Evolutionary conservation across 2,797 vertebrate species (phyloP).

Genomic region (Toxotes lorentzi): DNA sequence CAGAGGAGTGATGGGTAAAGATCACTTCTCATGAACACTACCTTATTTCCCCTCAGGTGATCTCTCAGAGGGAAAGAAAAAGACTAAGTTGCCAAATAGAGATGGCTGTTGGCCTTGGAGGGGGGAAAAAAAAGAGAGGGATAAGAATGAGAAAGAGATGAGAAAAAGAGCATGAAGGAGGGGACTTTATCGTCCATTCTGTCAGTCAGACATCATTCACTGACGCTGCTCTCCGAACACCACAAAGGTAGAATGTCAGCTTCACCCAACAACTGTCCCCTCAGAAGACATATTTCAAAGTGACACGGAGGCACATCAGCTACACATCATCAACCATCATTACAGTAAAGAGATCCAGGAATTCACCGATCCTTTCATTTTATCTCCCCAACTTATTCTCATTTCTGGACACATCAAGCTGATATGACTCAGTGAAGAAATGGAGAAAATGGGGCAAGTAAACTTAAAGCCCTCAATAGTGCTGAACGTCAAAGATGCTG

Average conservation of each 20-base stretch:
- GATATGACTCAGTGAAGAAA: conserved; percentile 19
- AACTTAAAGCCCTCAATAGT: conserved; percentile 40
- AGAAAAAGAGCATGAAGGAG: conserved; percentile 31
- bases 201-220: conserved; percentile 50
- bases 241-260: conserved; percentile 8
- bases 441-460: conserved; percentile 32
- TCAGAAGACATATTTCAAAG: conserved; percentile 56
- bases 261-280: conserved; percentile 29
- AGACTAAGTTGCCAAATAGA: conserved; percentile 42
- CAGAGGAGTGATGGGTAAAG: conserved; percentile 73
- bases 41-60: conserved; percentile 69
- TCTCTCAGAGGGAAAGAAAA: conserved; percentile 35
- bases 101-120: conserved; percentile 32
- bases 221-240: neutral
- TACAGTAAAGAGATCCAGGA: conserved; percentile 48
- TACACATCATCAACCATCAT: conserved; percentile 62
- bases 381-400: conserved; percentile 7
- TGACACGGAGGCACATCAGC: conserved; percentile 35
- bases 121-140: neutral
- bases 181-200: conserved; percentile 30
- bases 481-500: conserved; percentile 32
- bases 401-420: conserved; percentile 33
- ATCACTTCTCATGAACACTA: conserved; percentile 73
- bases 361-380: conserved; percentile 42
- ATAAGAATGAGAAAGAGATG: conserved; percentile 15